Base-by-base conservation (phyloP, 2,797 vertebrate species). In the Triplophysa bombifrons region DNA sequence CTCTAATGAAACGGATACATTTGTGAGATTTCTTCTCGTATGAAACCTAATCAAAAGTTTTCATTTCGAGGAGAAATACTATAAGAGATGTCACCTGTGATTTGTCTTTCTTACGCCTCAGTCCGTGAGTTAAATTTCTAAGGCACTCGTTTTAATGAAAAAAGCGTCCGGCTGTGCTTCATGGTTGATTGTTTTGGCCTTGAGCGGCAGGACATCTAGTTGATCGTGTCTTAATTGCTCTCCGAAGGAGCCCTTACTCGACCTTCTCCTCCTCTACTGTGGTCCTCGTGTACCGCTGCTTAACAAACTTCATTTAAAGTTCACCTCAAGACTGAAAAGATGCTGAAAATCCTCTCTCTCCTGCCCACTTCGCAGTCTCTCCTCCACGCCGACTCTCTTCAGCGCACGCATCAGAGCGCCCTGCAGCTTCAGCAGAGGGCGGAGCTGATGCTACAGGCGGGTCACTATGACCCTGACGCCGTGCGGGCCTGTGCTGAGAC, bases 341-440 rank as follows among this genome's bases (percentile, higher is more conserved):
- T 58, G 51, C 17, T 75, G 20, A 17, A 22, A 55, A 75, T 27
- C 20, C 56, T 60, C 34, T 48, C 4, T 56, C 46, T 74, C 7
- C 17, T 44, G 22, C 27, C 10, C 30, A 19, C 41, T 86, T 14
- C 46, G 8, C 93, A 98, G 97, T 97, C 95, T 89, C 95, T 99
- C 84, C 98, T 99, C 84, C 97, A 98, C 69, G 96, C 97, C 34
- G 97, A 96, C 93, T 98, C 97, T 74, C 95, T 99, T 85, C 98
- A 99, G 94, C 96, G 98, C 91, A 99, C 98, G 5, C 98, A 99
- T 84, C 97, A 99, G 94, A 98, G 97, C 65, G 98, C 98, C 66
- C 95, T 99, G 84, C 97, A 98, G 84, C 95, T 99, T n/a, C 98
- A 99, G 93, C 98, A 99, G 94, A 95, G 98, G 84, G 98, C 97